Conservation (phyloP, 1,140 invertebrate species). For the Octopus bimaculoides region DNA sequence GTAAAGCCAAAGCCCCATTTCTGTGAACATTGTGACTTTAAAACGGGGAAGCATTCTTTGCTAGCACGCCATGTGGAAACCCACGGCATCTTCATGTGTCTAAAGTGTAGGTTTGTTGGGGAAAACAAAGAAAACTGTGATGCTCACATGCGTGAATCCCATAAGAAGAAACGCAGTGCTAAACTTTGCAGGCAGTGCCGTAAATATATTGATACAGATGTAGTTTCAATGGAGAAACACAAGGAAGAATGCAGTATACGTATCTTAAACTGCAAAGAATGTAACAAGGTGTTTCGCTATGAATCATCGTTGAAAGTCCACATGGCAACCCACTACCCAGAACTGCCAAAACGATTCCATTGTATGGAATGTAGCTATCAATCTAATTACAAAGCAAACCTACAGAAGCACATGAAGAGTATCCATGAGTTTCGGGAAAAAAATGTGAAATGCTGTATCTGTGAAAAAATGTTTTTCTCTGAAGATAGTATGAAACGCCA, state of each 20-base stretch:
- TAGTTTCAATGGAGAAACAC: slow-evolving; percentile 43
- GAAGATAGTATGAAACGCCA: slow-evolving; percentile 54
- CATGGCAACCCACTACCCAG: slow-evolving; percentile 35
- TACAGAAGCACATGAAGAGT: slow-evolving; percentile 47
- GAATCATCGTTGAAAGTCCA: slow-evolving; percentile 45
- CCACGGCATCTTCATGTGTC: slow-evolving; percentile 42
- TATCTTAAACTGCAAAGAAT: slow-evolving; percentile 40
- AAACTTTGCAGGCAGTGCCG: slow-evolving; percentile 48
- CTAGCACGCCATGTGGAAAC: slow-evolving; percentile 39
- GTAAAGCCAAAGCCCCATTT: neutral
- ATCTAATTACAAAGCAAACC: slow-evolving; percentile 46
- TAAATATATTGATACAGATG: slow-evolving; percentile 41
- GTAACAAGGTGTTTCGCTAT: slow-evolving; percentile 51
- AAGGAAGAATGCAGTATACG: slow-evolving; percentile 41
- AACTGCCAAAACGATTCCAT: slow-evolving; percentile 37
- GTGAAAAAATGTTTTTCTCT: slow-evolving; percentile 46
- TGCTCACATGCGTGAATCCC: slow-evolving; percentile 35
- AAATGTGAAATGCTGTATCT: slow-evolving; percentile 37
- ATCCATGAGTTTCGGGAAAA: slow-evolving; percentile 37
- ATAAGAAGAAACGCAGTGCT: slow-evolving; percentile 36
- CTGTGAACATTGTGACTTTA: slow-evolving; percentile 42
- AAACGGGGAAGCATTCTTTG: slow-evolving; percentile 36
- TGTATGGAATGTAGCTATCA: slow-evolving; percentile 43
- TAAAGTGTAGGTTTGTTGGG: slow-evolving; percentile 39
- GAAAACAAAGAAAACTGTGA: slow-evolving; percentile 33